Conservation (phyloP, 2,888 invertebrate genomes). For the Himalopsyche anomala region DNA sequence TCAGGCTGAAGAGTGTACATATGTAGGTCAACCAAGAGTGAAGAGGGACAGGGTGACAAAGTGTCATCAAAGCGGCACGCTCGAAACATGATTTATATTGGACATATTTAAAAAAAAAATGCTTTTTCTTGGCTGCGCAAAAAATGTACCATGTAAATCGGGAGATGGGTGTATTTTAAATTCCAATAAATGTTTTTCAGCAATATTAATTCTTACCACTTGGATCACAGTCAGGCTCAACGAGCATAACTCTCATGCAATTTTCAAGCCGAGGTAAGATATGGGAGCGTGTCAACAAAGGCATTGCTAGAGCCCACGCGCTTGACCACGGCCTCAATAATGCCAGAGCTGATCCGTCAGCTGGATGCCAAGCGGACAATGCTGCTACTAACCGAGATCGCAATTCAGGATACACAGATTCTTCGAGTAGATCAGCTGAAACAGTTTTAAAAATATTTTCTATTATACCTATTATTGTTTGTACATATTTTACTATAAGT, state of each 20-base stretch:
- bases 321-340: conserved; percentile 94
- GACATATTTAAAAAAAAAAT: too few species aligned
- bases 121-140: too few species aligned
- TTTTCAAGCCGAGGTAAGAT: conserved; percentile 92
- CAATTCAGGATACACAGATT: conserved; percentile 90
- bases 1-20: too few species aligned
- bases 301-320: conserved; percentile 76
- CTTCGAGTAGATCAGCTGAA: conserved; percentile 74
- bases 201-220: conserved; percentile 49
- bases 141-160: too few species aligned
- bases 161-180: too few species aligned
- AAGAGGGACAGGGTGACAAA: too few species aligned
- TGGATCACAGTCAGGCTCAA: conserved; percentile 68
- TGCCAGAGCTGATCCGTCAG: conserved; percentile 93
- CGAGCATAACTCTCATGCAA: conserved; percentile 76
- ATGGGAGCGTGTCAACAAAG: conserved; percentile 87
- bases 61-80: too few species aligned
- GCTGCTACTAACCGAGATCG: conserved; percentile 93
- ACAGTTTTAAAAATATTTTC: neutral
- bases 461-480: too few species aligned
- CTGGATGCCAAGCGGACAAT: conserved; percentile 95
- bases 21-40: too few species aligned
- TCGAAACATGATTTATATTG: too few species aligned
- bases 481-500: neutral
- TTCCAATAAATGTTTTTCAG: too few species aligned